phyloP scores from a whole-genome alignment of 2,113 vertebrate species.

The Ramphastos sulfuratus region DNA sequence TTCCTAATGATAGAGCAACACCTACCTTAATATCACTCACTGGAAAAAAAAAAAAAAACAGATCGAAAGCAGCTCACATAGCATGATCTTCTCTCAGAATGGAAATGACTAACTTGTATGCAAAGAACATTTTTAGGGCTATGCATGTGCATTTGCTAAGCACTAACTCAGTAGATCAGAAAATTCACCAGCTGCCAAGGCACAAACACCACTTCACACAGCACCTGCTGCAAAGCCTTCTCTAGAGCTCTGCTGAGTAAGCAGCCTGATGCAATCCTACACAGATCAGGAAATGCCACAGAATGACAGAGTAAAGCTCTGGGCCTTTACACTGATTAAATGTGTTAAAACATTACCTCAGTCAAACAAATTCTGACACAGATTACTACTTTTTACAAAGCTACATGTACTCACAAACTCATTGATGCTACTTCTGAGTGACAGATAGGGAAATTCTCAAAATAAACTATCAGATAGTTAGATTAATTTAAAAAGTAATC shows the following conservation, averaged over 20 bases:
- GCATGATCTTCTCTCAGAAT: background rate
- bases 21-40: background rate
- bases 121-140: background rate
- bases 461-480: background rate
- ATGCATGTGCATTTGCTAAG: background rate
- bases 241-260: background rate
- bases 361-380: background rate
- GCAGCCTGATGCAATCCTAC: background rate
- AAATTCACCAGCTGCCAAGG: background rate
- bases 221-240: background rate
- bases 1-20: background rate
- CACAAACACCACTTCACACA: background rate
- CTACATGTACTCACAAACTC: background rate
- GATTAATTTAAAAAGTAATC: background rate
- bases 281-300: background rate
- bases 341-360: background rate
- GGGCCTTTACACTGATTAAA: background rate
- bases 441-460: background rate
- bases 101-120: background rate
- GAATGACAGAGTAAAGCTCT: background rate
- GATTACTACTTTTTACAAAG: background rate
- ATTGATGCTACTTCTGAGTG: background rate
- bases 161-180: background rate
- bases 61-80: background rate
- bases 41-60: background rate